Conservation (phyloP, 2,797 vertebrate genomes). For the Xiphophorus birchmanni region DNA sequence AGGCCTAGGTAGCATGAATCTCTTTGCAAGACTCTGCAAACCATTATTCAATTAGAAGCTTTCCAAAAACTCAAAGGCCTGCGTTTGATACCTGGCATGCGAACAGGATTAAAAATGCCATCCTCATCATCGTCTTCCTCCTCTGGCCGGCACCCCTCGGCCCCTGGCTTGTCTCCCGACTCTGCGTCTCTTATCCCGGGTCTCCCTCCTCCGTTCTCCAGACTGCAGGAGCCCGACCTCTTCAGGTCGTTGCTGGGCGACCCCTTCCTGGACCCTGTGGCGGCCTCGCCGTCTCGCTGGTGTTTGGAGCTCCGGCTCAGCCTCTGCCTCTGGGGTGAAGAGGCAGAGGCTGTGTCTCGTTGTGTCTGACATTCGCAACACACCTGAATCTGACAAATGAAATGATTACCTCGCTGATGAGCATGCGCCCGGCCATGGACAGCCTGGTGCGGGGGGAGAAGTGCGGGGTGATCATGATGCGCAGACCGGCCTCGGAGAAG, state of each 20-base stretch:
- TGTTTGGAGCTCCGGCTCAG: slow-evolving; percentile 68
- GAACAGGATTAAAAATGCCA: slow-evolving; percentile 75
- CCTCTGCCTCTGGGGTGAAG: slow-evolving; percentile 76
- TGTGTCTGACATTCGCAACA: neutral
- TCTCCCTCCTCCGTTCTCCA: slow-evolving; percentile 79
- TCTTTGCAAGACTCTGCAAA: neutral
- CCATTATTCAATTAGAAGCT: neutral
- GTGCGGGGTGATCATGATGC: slow-evolving; percentile 85
- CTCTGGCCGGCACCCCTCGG: slow-evolving; percentile 54
- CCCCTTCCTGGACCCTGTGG: slow-evolving; percentile 48
- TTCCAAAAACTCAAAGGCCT: neutral
- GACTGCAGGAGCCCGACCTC: slow-evolving; percentile 64
- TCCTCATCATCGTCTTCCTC: slow-evolving; percentile 75
- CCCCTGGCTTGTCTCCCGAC: slow-evolving; percentile 59
- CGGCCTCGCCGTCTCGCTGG: slow-evolving; percentile 53
- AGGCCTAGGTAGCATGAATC: neutral
- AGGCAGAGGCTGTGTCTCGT: accelerated
- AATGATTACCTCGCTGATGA: slow-evolving; percentile 82
- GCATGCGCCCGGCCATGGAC: slow-evolving; percentile 83
- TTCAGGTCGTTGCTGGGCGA: slow-evolving; percentile 71
- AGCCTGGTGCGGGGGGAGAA: slow-evolving; percentile 85
- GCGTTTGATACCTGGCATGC: slow-evolving; percentile 73
- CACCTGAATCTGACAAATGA: neutral
- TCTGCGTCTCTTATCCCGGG: slow-evolving; percentile 48
- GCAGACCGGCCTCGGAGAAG: slow-evolving; percentile 82